Conservation (phyloP, 1,140 invertebrate species). For the Drosophila parabipectinata region DNA sequence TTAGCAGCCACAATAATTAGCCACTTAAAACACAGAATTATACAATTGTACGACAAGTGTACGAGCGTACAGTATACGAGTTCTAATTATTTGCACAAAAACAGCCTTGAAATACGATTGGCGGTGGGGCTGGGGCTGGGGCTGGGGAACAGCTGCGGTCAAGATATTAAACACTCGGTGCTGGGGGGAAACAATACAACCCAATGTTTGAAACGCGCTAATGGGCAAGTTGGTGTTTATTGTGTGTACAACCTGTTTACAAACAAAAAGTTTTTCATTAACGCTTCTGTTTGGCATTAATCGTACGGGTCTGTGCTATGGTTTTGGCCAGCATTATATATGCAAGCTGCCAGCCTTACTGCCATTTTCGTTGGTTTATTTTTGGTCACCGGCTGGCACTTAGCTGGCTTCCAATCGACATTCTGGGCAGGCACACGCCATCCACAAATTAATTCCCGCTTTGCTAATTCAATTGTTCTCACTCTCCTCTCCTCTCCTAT, state of each 20-base stretch:
- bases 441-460: conserved; percentile 59
- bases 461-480: conserved; percentile 84
- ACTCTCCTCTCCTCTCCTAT: background rate
- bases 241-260: conserved; percentile 29
- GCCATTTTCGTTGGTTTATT: conserved; percentile 20
- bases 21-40: conserved; percentile 47
- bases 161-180: conserved; percentile 27
- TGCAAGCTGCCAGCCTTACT: conserved; percentile 1
- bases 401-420: conserved; percentile 56
- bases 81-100: conserved; percentile 71
- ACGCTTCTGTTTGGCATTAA: conserved; percentile 10
- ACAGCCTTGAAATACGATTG: conserved; percentile 61
- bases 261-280: conserved; percentile 11
- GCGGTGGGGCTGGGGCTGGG: conserved; percentile 15
- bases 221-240: conserved; percentile 22
- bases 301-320: conserved; percentile 14
- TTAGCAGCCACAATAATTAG: conserved; percentile 44
- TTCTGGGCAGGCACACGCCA: conserved; percentile 63
- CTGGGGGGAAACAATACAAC: conserved; percentile 1
- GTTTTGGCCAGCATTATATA: background rate
- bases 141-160: conserved; percentile 23
- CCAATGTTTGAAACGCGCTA: background rate
- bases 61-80: conserved; percentile 42
- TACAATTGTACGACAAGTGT: conserved; percentile 53
- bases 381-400: conserved; percentile 32